Conservation (phyloP, 2,797 vertebrate species). For the Huso huso region DNA sequence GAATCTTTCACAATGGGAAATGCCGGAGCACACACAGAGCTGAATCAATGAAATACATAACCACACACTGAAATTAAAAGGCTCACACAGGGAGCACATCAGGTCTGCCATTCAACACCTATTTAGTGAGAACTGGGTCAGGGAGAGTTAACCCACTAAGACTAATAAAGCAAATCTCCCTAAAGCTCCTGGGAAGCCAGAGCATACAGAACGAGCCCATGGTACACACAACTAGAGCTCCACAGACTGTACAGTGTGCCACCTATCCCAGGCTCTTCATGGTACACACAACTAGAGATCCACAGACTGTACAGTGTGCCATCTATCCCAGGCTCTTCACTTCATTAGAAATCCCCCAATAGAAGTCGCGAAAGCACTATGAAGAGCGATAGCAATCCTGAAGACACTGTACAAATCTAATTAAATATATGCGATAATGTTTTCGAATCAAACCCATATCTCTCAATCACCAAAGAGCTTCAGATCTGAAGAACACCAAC, state of each 20-base stretch:
- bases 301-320: neutral
- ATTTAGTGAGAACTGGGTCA: slow-evolving; percentile 31
- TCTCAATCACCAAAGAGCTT: too few species aligned
- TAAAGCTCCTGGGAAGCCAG: slow-evolving; percentile 32
- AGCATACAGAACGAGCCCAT: slow-evolving; percentile 37
- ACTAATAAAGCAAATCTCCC: slow-evolving; percentile 35
- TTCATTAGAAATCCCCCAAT: neutral
- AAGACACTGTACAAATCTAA: too few species aligned
- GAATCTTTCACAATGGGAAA: too few species aligned
- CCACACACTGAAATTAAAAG: slow-evolving; percentile 3
- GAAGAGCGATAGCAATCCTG: too few species aligned
- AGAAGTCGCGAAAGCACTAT: neutral
- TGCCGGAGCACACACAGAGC: too few species aligned
- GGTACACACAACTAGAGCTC: neutral
- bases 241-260: neutral
- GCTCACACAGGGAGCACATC: neutral
- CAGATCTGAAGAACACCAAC: too few species aligned
- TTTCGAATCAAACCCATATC: too few species aligned
- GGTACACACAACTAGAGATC: neutral
- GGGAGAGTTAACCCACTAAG: slow-evolving; percentile 39
- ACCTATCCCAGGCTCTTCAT: neutral
- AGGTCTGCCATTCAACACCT: neutral
- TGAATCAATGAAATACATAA: slow-evolving; percentile 5
- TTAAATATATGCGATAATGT: too few species aligned
- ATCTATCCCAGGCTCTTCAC: neutral